A percentile compares a stretch with the other conserved stretches of the same genome.
phyloP scores from a whole-genome alignment of 2,888 invertebrate species.

The Apomyelois bistriatella region DNA sequence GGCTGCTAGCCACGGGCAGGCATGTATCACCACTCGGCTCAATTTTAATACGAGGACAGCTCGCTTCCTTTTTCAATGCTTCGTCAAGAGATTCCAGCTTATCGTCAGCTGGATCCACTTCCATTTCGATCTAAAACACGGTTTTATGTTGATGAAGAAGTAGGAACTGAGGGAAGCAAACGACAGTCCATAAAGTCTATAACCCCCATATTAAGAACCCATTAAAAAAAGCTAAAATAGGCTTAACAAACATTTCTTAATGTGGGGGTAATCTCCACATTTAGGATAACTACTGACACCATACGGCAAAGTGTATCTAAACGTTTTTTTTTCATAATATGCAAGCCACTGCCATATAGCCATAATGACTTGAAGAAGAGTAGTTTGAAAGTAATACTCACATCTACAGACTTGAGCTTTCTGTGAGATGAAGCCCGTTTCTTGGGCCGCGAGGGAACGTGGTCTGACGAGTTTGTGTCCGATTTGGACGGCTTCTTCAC shows the following conservation, averaged over 20 bases:
- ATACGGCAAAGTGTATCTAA: too few relatives aligned
- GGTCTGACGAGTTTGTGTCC: slow-evolving; percentile 53
- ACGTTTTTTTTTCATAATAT: too few relatives aligned
- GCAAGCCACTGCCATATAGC: too few relatives aligned
- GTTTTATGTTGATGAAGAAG: too few relatives aligned
- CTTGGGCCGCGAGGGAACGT: slow-evolving; percentile 69
- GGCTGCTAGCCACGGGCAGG: slow-evolving; percentile 53
- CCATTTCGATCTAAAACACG: slow-evolving; percentile 58
- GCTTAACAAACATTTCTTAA: too few relatives aligned
- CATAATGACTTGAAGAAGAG: too few relatives aligned
- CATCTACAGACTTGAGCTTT: slow-evolving; percentile 57
- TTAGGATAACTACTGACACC: too few relatives aligned
- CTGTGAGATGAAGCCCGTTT: slow-evolving; percentile 68
- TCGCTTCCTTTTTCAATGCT: slow-evolving; percentile 45
- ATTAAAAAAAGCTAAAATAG: too few relatives aligned
- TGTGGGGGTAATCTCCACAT: too few relatives aligned
- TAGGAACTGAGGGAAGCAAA: too few relatives aligned
- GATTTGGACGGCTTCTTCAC: slow-evolving; percentile 59
- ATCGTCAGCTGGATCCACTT: slow-evolving; percentile 53
- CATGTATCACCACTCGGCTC: slow-evolving; percentile 55
- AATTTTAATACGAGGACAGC: slow-evolving; percentile 67
- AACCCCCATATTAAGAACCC: too few relatives aligned
- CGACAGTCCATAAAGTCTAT: too few relatives aligned
- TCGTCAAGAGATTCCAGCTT: slow-evolving; percentile 57
- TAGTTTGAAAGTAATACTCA: slow-evolving; percentile 37